Base-by-base conservation (phyloP, 2,113 vertebrate species). In the Plestiodon gilberti region DNA sequence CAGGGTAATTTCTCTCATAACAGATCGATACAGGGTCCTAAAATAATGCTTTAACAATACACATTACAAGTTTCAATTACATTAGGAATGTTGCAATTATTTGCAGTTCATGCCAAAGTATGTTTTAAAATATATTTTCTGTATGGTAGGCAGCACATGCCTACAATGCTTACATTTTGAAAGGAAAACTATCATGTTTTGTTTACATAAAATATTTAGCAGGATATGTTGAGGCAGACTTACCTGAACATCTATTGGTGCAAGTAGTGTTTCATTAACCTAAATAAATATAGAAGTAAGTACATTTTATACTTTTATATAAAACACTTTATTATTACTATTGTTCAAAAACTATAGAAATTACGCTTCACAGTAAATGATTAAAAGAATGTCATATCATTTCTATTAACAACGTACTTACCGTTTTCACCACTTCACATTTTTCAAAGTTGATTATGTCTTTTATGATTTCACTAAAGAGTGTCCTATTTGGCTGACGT, bases 171-270 rank as follows among this genome's bases (percentile, higher is more conserved):
- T 88, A 67, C 82, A 38, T 23, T 62, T 1, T 18, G 74, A 85
- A 88, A 62, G 48, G 64, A 70, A n/a, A 75, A 1, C 2, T 84
- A 89, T 84, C 11, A 69, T 84, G 25, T 87, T 76, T 43, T 84
- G 25, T 87, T 76, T 43, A 91, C 79, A 89, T 85, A 70, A 81
- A 62, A 52, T 18, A 79, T 88, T 87, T 65, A 91, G 71, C 92
- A 93, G 86, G 25, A 85, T 91, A 87, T 48, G 14, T 89, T 89
- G 93, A 93, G 89, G 38, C 10, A 48, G 4, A 91, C 97, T 97
- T 92, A 97, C 97, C 97, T 11, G 43, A 22, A 91, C 70, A 86
- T 95, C 90, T 86, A 91, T 94, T 85, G 97, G 96, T 71, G 96
- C 95, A 71, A 92, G 90, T 77, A 96, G 95, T 82, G 85, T 15